Evolutionary conservation across 2,888 invertebrate species (phyloP), one percentile per base, ranked within the genome.

Genomic region (Liodrosophila aerea): DNA sequence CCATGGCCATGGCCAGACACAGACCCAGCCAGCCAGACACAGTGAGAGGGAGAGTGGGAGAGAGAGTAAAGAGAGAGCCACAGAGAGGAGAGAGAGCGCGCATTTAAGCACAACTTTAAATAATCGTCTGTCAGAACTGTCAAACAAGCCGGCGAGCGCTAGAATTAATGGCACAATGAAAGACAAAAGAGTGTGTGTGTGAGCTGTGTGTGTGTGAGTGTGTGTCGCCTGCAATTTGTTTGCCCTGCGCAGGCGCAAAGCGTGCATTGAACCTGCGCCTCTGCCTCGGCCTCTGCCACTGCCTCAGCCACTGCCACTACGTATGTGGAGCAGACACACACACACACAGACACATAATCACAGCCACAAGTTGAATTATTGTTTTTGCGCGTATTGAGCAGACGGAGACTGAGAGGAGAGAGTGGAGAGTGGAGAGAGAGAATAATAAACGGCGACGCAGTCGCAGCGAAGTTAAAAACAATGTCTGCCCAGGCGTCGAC

Each of bases 111-210:
- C 89, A 89, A 88, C 89, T 89, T 89, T 89, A 89, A 90, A 89
- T 89, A 89, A 89, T 89, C 88, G 89, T 89, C 90, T 89, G 89
- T 89, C 89, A 89, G 89, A 89, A 89, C 89, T 89, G 89, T 89
- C 89, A 90, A 89, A 89, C 88, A 89, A 89, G 89, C 89, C 89
- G 89, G 88, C 89, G 77, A 87, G 77, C 86, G 88, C 87, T 89
- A 89, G 88, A 89, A 89, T 89, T 89, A 89, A 89, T 89, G 89
- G 88, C 75, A 58, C 62, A 63, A 40, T 39, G 29, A 54, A 60
- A 58, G 68, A 33, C 11, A 18, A 41, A 15, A 30, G 31, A 33
- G 36, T 18, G 45, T 58, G 13, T 64, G 58, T 44, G 11, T 45
- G 18, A 4, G 3, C 5, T 2, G 3, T 52, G 12, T 58, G 22